Conservation (phyloP, 2,797 vertebrate genomes). For the Galago senegalensis region DNA sequence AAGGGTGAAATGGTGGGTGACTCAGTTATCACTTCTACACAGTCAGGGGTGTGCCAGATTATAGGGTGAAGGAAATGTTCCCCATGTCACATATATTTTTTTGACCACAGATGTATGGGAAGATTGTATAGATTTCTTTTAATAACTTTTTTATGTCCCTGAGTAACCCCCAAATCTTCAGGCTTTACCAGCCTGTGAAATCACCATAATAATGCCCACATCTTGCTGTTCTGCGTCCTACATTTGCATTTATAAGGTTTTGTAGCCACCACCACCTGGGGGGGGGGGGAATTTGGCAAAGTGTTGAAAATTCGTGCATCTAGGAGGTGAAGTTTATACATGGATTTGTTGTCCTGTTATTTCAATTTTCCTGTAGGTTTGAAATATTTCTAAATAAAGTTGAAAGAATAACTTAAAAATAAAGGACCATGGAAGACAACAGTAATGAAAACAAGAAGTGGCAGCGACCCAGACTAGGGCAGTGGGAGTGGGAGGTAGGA, state of each 20-base stretch:
- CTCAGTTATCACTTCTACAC: neutral
- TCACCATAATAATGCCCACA: neutral
- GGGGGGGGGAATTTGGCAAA: neutral
- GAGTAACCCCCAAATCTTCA: neutral
- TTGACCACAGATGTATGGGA: too few species aligned
- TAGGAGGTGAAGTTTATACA: neutral
- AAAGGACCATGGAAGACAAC: neutral
- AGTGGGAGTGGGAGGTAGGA: neutral
- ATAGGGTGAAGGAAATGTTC: neutral
- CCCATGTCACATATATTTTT: neutral
- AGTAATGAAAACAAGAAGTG: neutral
- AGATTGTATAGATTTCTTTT: neutral
- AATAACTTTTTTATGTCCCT: neutral
- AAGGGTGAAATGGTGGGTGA: neutral
- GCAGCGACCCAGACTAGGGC: neutral
- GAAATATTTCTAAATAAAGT: slow-evolving; percentile 46
- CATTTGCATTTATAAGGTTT: neutral
- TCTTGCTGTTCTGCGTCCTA: neutral
- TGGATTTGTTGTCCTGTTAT: neutral
- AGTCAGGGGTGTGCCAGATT: neutral
- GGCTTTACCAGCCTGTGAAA: neutral
- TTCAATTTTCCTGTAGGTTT: neutral
- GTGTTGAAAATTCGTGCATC: neutral
- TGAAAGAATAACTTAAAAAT: slow-evolving; percentile 20
- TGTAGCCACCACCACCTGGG: neutral